Conservation (phyloP, 2,797 vertebrate genomes). For the Tokudaia tokunoshimensis region DNA sequence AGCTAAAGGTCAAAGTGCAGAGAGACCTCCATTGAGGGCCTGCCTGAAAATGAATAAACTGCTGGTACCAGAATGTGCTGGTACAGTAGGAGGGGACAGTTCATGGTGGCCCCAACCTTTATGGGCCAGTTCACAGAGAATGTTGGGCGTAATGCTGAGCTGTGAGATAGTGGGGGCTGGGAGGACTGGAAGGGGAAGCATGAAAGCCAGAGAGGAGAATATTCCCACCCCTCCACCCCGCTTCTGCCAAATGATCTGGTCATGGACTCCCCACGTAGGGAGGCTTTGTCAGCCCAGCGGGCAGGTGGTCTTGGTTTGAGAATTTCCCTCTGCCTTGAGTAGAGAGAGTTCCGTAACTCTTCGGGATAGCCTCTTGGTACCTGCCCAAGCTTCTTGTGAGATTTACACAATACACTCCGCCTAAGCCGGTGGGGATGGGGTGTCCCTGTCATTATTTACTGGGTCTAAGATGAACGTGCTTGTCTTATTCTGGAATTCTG, state of each 20-base stretch:
- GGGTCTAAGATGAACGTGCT: neutral
- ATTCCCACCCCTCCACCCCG: fast-evolving
- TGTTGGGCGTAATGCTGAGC: neutral
- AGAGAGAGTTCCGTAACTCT: neutral
- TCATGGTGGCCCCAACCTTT: neutral
- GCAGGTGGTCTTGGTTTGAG: neutral
- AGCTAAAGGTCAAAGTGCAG: neutral
- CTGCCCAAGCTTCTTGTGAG: neutral
- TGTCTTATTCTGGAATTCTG: constrained; percentile 3
- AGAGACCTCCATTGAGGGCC: neutral
- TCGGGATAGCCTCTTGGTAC: neutral
- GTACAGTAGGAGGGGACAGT: neutral
- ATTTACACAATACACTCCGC: neutral
- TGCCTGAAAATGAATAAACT: neutral
- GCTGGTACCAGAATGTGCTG: neutral
- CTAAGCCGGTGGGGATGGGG: neutral
- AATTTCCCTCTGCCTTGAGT: neutral
- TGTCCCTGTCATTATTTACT: neutral
- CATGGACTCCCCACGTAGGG: neutral
- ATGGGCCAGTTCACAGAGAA: neutral
- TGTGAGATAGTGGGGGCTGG: neutral
- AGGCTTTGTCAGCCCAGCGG: neutral
- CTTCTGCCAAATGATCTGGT: neutral
- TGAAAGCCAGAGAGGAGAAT: neutral
- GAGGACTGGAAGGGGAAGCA: neutral